These are phyloP conservation scores for Peromyscus polionotus DNA, from an alignment of 2,113 vertebrate genomes.

Conservation along the genomic window DNA sequence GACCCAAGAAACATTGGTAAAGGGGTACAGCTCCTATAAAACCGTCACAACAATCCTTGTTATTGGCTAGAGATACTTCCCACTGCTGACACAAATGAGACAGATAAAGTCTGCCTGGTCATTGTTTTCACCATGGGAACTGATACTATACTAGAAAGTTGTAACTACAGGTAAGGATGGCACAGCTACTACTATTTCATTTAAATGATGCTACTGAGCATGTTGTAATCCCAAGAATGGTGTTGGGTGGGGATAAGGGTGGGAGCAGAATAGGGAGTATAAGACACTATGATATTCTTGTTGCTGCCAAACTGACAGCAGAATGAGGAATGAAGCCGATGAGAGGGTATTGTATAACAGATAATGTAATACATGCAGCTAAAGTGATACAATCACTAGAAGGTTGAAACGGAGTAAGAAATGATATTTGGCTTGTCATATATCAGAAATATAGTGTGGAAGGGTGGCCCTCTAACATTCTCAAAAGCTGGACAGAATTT, in stretches of 20 bases:
- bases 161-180: background rate
- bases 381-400: background rate
- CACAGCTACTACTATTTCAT: background rate
- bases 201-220: background rate
- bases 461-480: background rate
- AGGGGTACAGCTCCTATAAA: background rate
- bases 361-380: background rate
- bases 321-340: background rate
- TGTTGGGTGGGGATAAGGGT: background rate
- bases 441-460: background rate
- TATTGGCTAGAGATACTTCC: background rate
- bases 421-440: background rate
- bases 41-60: background rate
- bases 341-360: background rate
- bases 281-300: background rate
- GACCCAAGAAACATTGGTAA: background rate
- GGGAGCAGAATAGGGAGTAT: background rate
- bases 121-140: background rate
- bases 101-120: background rate
- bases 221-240: conserved; percentile 23
- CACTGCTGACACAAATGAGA: background rate
- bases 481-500: background rate
- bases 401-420: background rate
- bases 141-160: background rate
- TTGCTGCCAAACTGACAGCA: background rate